A percentile compares a stretch with the other conserved stretches of the same genome.
phyloP scores from a whole-genome alignment of 2,113 vertebrate species.

The Rhynchomys soricoides region DNA sequence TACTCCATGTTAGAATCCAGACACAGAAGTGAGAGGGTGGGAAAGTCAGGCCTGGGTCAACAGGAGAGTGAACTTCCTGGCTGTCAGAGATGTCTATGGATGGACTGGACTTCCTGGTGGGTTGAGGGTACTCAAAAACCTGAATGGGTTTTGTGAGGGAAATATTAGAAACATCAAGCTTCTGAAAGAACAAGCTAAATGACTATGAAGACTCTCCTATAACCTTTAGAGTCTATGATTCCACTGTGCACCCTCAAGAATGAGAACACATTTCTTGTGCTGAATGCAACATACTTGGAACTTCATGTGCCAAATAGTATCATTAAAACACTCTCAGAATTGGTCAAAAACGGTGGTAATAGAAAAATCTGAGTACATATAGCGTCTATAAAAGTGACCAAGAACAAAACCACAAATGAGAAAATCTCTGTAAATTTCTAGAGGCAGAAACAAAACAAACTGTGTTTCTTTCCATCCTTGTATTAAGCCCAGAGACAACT shows the following conservation, averaged over 20 bases:
- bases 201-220: background rate
- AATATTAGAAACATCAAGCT: background rate
- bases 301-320: background rate
- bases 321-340: background rate
- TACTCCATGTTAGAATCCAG: background rate
- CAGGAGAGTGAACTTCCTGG: background rate
- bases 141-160: background rate
- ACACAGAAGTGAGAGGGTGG: background rate
- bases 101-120: background rate
- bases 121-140: too few species aligned
- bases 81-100: background rate
- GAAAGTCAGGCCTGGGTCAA: background rate
- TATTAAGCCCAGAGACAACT: background rate
- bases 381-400: background rate
- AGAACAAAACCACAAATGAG: background rate
- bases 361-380: background rate
- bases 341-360: background rate
- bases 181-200: background rate
- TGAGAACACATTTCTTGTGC: background rate
- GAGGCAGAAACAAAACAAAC: constrained; percentile 17
- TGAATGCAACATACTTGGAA: constrained; percentile 4
- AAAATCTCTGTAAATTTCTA: constrained; percentile 5
- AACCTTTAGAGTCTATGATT: background rate
- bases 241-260: background rate
- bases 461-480: background rate